phyloP scores from a whole-genome alignment of 2,888 invertebrate species.

The Tetropium fuscum region DNA sequence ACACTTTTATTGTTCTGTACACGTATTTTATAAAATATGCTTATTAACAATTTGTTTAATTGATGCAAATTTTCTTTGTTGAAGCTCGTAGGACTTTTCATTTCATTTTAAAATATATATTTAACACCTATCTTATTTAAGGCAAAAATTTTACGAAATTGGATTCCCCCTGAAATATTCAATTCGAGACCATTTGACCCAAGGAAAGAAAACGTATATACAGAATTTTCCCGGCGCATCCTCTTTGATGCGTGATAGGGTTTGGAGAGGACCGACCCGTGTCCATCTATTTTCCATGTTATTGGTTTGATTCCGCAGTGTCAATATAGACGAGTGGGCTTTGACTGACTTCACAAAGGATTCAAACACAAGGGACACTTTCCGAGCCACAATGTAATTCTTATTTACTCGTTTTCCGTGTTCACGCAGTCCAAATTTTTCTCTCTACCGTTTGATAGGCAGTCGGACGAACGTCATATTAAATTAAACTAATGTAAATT shows the following conservation, averaged over 20 bases:
- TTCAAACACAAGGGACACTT: slow-evolving; percentile 54
- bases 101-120: no score
- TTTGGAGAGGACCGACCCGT: slow-evolving; percentile 53
- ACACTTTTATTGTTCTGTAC: no score
- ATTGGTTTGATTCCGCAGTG: slow-evolving; percentile 63
- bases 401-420: slow-evolving; percentile 31
- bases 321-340: slow-evolving; percentile 58
- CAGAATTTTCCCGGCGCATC: slow-evolving; percentile 45
- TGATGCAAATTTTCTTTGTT: no score
- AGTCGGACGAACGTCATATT: no score
- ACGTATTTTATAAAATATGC: no score
- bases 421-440: slow-evolving; percentile 4
- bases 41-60: no score
- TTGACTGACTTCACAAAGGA: slow-evolving; percentile 57
- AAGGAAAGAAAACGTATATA: slow-evolving; percentile 21
- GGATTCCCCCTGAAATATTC: slow-evolving; percentile 21
- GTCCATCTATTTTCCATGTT: slow-evolving; percentile 66
- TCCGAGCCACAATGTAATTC: slow-evolving; percentile 53
- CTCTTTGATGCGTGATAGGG: slow-evolving; percentile 58
- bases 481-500: no score
- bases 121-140: slow-evolving; percentile 14
- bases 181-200: slow-evolving; percentile 15
- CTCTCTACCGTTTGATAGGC: no score
- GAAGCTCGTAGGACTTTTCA: no score
- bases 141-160: slow-evolving; percentile 14